phyloP scores from a whole-genome alignment of 1,140 invertebrate species.

The Drosophila gunungcola region DNA sequence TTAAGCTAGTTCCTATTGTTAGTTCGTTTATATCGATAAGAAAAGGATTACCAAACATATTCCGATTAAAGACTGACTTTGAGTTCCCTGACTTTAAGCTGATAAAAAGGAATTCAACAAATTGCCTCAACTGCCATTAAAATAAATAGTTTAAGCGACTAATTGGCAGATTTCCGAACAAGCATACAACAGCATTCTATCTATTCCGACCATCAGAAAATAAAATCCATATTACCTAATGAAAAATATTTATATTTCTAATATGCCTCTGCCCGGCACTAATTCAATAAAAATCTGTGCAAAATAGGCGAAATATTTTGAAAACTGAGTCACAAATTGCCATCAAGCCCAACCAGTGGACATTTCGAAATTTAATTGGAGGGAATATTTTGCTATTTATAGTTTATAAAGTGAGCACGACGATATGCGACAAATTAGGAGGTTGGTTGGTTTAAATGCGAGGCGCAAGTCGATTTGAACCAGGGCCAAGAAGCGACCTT shows the following conservation, averaged over 20 bases:
- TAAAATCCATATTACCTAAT: not conserved
- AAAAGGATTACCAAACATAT: too few species aligned
- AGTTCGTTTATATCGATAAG: not conserved
- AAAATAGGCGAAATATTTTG: constrained; percentile 1
- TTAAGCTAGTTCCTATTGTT: not conserved
- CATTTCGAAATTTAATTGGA: too few species aligned
- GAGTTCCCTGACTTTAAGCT: too few species aligned
- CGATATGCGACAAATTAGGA: constrained; percentile 13
- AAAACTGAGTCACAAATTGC: too few species aligned
- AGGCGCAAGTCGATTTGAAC: constrained; percentile 8
- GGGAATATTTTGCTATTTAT: not conserved
- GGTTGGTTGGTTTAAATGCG: constrained; percentile 8
- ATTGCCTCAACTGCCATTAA: too few species aligned
- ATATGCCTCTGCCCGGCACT: too few species aligned
- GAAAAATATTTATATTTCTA: constrained; percentile 5
- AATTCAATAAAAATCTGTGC: constrained; percentile 11
- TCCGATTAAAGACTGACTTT: too few species aligned
- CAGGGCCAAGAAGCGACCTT: constrained; percentile 43
- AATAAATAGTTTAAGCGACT: too few species aligned
- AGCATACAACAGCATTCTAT: not conserved
- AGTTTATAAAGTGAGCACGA: not conserved
- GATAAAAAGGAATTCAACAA: too few species aligned
- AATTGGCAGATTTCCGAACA: too few species aligned
- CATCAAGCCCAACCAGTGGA: too few species aligned
- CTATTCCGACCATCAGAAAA: not conserved